These are phyloP conservation scores for Sthenelais limicola DNA, from an alignment of 2,888 invertebrate genomes.

Conservation along the genomic window DNA sequence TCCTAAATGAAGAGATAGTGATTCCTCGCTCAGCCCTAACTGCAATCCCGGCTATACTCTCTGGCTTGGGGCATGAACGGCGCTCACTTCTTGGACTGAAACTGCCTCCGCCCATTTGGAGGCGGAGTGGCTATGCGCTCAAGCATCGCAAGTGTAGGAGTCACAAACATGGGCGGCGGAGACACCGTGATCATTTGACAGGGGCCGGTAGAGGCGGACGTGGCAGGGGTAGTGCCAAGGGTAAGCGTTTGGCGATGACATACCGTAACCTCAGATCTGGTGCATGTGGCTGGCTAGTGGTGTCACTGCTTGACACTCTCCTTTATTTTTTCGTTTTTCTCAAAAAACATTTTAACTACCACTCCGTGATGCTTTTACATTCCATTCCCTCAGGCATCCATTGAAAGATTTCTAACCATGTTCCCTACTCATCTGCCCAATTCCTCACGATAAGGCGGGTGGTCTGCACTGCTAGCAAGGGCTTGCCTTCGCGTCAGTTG, in stretches of 20 bases:
- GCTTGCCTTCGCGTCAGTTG: too few species aligned
- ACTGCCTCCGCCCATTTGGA: slow-evolving; percentile 17
- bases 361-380: slow-evolving; percentile 14
- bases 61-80: too few species aligned
- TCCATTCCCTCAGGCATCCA: slow-evolving; percentile 22
- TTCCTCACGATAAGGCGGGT: too few species aligned
- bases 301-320: slow-evolving; percentile 40
- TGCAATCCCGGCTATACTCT: too few species aligned
- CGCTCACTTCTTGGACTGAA: too few species aligned
- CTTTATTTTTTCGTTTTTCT: slow-evolving; percentile 25
- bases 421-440: slow-evolving; percentile 12
- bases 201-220: slow-evolving; percentile 50
- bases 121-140: slow-evolving; percentile 12
- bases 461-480: too few species aligned
- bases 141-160: background rate
- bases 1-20: too few species aligned
- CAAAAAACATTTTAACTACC: slow-evolving; percentile 3
- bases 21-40: too few species aligned
- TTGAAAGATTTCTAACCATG: slow-evolving; percentile 34
- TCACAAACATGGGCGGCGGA: background rate
- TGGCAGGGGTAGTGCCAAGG: slow-evolving; percentile 41
- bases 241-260: slow-evolving; percentile 39
- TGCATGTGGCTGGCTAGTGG: slow-evolving; percentile 45
- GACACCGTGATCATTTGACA: slow-evolving; percentile 46
- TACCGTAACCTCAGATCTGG: slow-evolving; percentile 34